Percentiles rank a stretch among this genome's conserved stretches.
Conservation (phyloP, 2,888 invertebrate species). For the Elegia similella region DNA sequence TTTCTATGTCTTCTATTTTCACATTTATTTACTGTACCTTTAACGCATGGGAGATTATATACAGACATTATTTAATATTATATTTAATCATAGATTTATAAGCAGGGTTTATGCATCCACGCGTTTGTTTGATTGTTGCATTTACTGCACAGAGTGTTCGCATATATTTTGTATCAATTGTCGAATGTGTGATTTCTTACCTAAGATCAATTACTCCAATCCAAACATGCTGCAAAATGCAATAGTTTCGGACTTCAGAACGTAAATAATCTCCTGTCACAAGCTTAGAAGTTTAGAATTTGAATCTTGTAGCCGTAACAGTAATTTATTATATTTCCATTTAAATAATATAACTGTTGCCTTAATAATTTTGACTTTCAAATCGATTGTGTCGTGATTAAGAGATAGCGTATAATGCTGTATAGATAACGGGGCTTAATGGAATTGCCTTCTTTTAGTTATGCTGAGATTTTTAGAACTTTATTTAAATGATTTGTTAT, state of each 20-base stretch:
- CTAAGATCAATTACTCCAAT: not conserved
- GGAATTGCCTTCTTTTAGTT: slow-evolving; percentile 50
- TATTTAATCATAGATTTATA: slow-evolving; percentile 2
- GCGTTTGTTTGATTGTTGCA: slow-evolving; percentile 23
- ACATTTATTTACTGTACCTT: slow-evolving; percentile 32
- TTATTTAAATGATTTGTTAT: slow-evolving; percentile 20
- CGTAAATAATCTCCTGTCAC: slow-evolving; percentile 11
- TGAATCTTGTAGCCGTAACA: slow-evolving; percentile 41
- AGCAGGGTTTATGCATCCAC: slow-evolving; percentile 14
- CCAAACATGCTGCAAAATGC: not conserved
- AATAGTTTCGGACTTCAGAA: slow-evolving; percentile 3
- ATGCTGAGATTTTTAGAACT: slow-evolving; percentile 30
- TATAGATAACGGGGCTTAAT: slow-evolving; percentile 39
- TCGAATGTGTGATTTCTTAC: slow-evolving; percentile 49
- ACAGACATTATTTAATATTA: slow-evolving; percentile 22
- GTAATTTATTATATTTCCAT: slow-evolving; percentile 33
- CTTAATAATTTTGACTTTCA: slow-evolving; percentile 60
- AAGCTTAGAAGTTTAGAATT: slow-evolving; percentile 7
- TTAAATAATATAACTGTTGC: slow-evolving; percentile 56
- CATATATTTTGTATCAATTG: slow-evolving; percentile 25
- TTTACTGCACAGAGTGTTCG: slow-evolving; percentile 27
- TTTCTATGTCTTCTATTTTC: slow-evolving; percentile 24
- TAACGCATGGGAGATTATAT: slow-evolving; percentile 31
- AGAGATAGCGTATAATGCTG: slow-evolving; percentile 43
- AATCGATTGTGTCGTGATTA: slow-evolving; percentile 46